phyloP scores from a whole-genome alignment of 2,113 vertebrate species.

The Apodemus sylvaticus region DNA sequence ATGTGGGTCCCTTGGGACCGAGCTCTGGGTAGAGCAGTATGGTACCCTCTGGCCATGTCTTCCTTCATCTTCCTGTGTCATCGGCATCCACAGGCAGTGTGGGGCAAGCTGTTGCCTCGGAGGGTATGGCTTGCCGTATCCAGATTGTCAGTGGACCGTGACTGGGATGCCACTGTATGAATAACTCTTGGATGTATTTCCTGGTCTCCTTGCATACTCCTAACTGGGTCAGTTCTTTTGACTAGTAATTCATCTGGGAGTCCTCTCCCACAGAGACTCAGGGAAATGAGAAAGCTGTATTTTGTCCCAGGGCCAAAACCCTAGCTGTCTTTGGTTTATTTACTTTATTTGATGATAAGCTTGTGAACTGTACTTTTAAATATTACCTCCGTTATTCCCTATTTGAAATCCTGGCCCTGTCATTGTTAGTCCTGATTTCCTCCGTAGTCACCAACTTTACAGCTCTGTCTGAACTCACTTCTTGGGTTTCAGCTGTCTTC shows the following conservation, averaged over 20 bases:
- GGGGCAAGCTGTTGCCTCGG: accelerated
- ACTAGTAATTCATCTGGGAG: background rate
- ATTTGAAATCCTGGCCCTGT: background rate
- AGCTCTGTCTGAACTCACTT: background rate
- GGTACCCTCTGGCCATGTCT: background rate
- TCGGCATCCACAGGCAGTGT: background rate
- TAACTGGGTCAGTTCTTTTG: background rate
- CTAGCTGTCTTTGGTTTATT: background rate
- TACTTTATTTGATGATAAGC: background rate
- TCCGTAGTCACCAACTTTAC: background rate
- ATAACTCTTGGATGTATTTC: background rate
- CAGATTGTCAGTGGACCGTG: background rate
- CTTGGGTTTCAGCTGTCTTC: background rate
- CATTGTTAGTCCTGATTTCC: background rate
- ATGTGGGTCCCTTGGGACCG: background rate
- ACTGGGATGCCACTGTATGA: background rate
- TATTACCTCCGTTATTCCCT: background rate
- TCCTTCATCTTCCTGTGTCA: background rate
- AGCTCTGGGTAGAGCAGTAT: background rate
- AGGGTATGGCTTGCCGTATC: background rate
- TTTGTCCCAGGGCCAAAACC: background rate
- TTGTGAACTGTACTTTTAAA: background rate
- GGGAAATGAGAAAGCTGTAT: background rate
- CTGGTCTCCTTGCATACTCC: background rate
- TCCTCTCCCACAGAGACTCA: background rate